A percentile compares a stretch with the other conserved stretches of the same genome.
Evolutionary conservation across 2,888 invertebrate genomes (phyloP).

Genomic region (Entomobrya multifasciata): DNA sequence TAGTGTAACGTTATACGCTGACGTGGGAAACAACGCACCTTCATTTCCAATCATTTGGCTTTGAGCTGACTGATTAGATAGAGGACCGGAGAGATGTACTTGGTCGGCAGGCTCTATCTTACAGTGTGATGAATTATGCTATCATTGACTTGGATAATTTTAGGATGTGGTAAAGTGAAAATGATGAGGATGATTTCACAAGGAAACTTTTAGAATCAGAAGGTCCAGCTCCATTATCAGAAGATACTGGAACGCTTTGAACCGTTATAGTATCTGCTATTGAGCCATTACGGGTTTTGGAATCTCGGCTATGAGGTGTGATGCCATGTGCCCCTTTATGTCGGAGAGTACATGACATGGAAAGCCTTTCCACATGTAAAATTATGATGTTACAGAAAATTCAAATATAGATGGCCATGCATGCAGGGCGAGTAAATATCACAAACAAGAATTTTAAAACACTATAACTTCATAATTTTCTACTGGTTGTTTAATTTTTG

Average conservation of each 20-base stretch:
- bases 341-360: conserved; percentile 91
- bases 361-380: conserved; percentile 91
- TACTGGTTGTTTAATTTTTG: too few relatives aligned
- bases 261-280: not conserved
- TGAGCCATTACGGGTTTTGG: not conserved
- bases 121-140: not conserved
- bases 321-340: conserved; percentile 89
- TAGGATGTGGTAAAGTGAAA: not conserved
- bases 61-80: not conserved
- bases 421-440: too few relatives aligned
- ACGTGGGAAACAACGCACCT: not conserved
- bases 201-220: not conserved
- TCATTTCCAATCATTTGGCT: not conserved
- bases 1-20: not conserved
- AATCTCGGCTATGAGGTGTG: conserved; percentile 84
- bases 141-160: not conserved
- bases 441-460: too few relatives aligned
- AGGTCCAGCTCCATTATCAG: not conserved
- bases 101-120: conserved; percentile 1
- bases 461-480: too few relatives aligned
- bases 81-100: not conserved
- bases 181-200: not conserved
- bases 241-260: not conserved
- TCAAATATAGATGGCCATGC: too few relatives aligned
- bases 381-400: too few relatives aligned